These are phyloP conservation scores for Rattus rattus DNA, from an alignment of 2,113 vertebrate species.

Conservation along the genomic window DNA sequence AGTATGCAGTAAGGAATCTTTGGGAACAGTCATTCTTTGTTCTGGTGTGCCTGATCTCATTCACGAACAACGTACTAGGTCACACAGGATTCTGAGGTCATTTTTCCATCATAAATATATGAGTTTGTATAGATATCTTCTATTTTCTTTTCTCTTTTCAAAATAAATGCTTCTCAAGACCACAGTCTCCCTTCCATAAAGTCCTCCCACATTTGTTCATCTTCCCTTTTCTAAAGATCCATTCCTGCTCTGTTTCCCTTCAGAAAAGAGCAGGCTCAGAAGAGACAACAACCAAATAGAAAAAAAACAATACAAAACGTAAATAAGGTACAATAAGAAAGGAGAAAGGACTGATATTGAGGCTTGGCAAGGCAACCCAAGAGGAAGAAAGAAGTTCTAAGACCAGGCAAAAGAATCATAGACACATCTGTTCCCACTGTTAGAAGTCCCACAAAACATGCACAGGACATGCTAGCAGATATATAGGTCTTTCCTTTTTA, in stretches of 20 bases:
- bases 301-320: neutral
- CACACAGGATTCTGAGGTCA: neutral
- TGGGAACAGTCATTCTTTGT: constrained; percentile 10
- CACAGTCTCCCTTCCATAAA: neutral
- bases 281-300: neutral
- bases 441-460: neutral
- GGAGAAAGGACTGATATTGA: neutral
- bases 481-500: neutral
- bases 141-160: neutral
- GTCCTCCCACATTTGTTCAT: rapidly evolving
- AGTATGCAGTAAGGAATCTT: constrained; percentile 3
- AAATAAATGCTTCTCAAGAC: neutral
- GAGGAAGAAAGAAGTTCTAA: neutral
- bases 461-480: neutral
- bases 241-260: neutral
- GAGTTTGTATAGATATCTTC: neutral
- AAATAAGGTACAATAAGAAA: neutral
- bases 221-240: neutral
- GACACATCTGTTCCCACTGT: neutral
- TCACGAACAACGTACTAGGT: neutral
- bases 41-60: neutral
- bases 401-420: neutral
- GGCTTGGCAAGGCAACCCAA: neutral
- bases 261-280: neutral
- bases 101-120: neutral